Base-by-base conservation (phyloP, 92 coral and sea anemone genomes). In the Umimayanthus chanpuru region DNA sequence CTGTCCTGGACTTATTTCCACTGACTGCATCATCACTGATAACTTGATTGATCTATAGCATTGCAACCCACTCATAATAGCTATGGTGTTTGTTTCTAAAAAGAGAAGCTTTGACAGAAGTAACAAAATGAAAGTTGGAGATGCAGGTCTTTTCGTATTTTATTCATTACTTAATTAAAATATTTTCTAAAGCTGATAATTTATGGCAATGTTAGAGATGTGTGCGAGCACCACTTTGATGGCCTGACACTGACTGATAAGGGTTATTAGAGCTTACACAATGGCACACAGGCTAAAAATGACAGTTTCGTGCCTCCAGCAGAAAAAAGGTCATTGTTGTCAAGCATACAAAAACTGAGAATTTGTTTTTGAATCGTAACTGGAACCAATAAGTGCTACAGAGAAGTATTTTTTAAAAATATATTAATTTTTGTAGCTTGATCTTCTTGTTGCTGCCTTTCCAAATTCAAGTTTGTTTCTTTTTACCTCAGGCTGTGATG, bases 41-140 rank as follows among this genome's bases (percentile, higher is more conserved):
- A 11, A 90, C 71, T 61, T 85, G 39, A 76, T 79, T 90, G 41
- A 88, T 16, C 53, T 80, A 44, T 85, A 85, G 55, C 77, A 88
- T 65, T 91, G 91, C 49, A 89, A 76, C 10, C 91, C 91, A 84
- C 89, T 88, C 89, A 91, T 83, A 4, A 88, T 79, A 20, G 93
- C 91, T 30, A 82, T 91, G 32, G 93, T 88, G 74, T 91, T 82
- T 38, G 89, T 88, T 73, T 67, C 91, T 82, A 9, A 90, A 43
- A 71, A 80, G 38, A 58, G 58, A 26, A 58, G 36, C 43, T 81
- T 26, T 36, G 9, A 32, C 21, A 66, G 67, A 36, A 28, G 67
- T 81, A 26, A 36, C 41, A 81, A 49, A 81, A 55, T 30, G 0
- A 49, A 36, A 81, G 68, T 36, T 41, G 18, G 43, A 53, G 29